Percentiles rank a stretch among this genome's conserved stretches.
Conservation (phyloP, 2,797 vertebrate species). For the Neosilurus mollespiculum region DNA sequence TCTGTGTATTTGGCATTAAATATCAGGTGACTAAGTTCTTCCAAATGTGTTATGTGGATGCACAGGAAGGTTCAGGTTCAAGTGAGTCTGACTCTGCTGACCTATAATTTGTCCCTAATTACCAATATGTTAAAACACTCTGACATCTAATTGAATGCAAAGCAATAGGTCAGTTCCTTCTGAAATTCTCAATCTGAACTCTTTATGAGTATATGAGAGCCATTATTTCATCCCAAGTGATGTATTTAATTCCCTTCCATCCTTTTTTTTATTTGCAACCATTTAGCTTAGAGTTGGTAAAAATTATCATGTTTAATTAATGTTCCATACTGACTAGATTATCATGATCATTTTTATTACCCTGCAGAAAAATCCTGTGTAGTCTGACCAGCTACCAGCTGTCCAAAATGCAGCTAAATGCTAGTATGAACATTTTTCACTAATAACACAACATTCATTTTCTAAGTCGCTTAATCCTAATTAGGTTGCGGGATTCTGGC, state of each 20-base stretch:
- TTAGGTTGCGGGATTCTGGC: too few relatives aligned
- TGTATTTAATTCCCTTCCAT: background rate
- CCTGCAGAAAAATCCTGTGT: too few relatives aligned
- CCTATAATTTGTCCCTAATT: constrained; percentile 41
- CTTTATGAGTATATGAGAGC: constrained; percentile 19
- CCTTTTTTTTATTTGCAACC: constrained; percentile 14
- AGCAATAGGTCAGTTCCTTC: constrained; percentile 41
- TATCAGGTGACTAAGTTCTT: background rate
- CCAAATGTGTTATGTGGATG: background rate
- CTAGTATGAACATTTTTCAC: too few relatives aligned
- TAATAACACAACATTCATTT: too few relatives aligned
- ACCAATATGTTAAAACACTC: constrained; percentile 40
- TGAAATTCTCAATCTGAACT: constrained; percentile 39
- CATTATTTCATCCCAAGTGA: background rate
- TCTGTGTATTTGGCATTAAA: background rate
- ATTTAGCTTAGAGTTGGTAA: constrained; percentile 14
- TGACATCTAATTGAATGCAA: constrained; percentile 56
- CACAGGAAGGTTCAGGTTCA: constrained; percentile 8
- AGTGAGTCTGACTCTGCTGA: constrained; percentile 5
- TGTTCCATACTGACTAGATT: background rate
- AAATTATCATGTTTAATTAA: constrained; percentile 4
- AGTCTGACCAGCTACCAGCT: too few relatives aligned
- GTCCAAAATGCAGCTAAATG: too few relatives aligned
- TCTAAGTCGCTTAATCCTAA: too few relatives aligned
- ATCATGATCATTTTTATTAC: background rate